Conservation (phyloP, 2,113 vertebrate genomes). For the Oxyruncus cristatus region DNA sequence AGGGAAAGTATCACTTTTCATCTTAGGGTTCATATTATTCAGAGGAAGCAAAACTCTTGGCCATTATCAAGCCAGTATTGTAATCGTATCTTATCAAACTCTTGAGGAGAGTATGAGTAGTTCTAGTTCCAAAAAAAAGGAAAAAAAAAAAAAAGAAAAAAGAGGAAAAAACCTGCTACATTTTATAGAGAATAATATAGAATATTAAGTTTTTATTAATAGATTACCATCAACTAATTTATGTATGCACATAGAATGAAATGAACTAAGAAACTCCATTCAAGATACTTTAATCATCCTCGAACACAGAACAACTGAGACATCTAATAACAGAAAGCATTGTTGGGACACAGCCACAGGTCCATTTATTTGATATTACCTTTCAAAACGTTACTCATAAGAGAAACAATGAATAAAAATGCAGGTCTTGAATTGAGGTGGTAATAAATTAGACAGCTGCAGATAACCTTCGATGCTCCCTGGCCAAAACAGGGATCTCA, state of each 20-base stretch:
- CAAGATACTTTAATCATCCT: conserved; percentile 48
- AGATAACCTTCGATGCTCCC: conserved; percentile 23
- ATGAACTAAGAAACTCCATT: neutral
- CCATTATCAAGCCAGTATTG: neutral
- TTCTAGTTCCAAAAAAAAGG: neutral
- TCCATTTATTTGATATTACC: conserved; percentile 37
- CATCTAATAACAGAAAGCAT: conserved; percentile 39
- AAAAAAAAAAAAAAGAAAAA: neutral
- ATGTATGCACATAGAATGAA: conserved; percentile 21
- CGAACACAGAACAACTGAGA: neutral
- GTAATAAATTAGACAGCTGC: conserved; percentile 20
- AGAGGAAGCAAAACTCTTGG: neutral
- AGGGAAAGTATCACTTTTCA: neutral
- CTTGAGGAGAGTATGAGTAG: neutral
- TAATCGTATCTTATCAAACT: neutral
- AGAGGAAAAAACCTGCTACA: rapidly evolving
- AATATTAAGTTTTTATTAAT: conserved; percentile 54
- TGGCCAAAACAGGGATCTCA: neutral
- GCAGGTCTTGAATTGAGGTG: neutral
- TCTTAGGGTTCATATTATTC: neutral
- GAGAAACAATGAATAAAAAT: conserved; percentile 46
- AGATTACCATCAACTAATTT: conserved; percentile 56
- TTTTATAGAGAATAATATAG: neutral
- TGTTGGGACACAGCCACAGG: neutral
- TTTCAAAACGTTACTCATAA: conserved; percentile 41